Evolutionary conservation across 2,113 vertebrate species (phyloP).

Genomic region (Eurypyga helias): DNA sequence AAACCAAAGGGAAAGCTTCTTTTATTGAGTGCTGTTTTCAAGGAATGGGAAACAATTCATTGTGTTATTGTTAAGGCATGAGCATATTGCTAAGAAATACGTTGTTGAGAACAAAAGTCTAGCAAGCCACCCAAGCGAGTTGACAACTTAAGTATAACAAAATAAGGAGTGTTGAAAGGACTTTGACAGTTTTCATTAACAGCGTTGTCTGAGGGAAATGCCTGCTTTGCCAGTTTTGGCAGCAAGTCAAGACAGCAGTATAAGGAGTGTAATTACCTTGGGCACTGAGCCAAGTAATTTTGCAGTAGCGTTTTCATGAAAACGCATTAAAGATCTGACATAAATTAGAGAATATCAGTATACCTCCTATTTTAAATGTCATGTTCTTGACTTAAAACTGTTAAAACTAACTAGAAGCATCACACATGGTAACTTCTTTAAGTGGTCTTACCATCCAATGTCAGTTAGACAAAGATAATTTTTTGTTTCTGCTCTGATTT

Average conservation of each 20-base stretch:
- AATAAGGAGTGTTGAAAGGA: conserved; percentile 41
- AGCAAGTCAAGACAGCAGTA: conserved; percentile 6
- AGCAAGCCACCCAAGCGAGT: conserved; percentile 8
- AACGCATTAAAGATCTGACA: conserved; percentile 23
- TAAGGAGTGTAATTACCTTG: conserved; percentile 27
- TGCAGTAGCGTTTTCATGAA: conserved; percentile 30
- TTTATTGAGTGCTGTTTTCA: neutral
- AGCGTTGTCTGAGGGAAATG: conserved; percentile 35
- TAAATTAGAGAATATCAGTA: conserved; percentile 25
- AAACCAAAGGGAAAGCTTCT: neutral
- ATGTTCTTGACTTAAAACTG: conserved; percentile 1
- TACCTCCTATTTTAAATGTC: conserved; percentile 3
- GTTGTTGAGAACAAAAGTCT: neutral
- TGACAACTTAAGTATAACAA: conserved; percentile 59
- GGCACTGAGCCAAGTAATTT: conserved; percentile 37
- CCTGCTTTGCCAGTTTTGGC: conserved; percentile 13
- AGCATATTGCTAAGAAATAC: neutral
- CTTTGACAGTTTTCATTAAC: conserved; percentile 57
- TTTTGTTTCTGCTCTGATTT: neutral
- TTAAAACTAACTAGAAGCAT: neutral
- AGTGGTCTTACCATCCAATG: neutral
- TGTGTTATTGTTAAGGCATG: neutral
- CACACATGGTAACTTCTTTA: neutral
- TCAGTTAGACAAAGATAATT: neutral
- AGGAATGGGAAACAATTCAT: neutral